Evolutionary conservation across 2,113 vertebrate genomes (phyloP).

Genomic region (Butastur rufipennis): DNA sequence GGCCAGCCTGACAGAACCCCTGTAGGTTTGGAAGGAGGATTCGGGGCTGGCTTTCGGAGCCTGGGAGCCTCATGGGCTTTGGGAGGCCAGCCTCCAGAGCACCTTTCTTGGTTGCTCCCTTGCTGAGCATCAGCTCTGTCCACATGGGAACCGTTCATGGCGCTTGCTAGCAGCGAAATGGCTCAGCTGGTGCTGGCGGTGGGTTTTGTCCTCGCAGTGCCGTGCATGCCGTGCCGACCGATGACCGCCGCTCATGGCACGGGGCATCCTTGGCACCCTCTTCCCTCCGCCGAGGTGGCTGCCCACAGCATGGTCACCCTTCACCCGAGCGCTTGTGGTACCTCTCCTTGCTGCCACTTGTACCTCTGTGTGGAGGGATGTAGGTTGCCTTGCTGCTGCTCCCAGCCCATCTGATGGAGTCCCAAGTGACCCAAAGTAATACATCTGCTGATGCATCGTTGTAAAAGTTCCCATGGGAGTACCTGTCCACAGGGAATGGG

Average conservation of each 20-base stretch:
- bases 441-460: accelerated
- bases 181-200: background rate
- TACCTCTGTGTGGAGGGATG: background rate
- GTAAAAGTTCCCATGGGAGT: background rate
- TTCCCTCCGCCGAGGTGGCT: background rate
- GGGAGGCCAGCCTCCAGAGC: background rate
- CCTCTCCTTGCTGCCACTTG: background rate
- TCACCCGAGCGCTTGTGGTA: background rate
- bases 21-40: background rate
- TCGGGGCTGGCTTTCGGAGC: background rate
- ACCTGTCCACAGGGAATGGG: background rate
- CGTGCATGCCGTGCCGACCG: accelerated
- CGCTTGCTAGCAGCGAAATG: background rate
- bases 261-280: background rate
- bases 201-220: background rate
- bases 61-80: background rate
- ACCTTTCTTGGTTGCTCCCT: background rate
- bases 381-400: background rate
- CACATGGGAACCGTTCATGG: background rate
- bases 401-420: background rate
- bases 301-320: background rate
- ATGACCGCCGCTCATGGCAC: accelerated
- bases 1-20: background rate
- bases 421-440: background rate
- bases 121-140: background rate